Conservation (phyloP, 2,797 vertebrate genomes). For the Channallabes apus region DNA sequence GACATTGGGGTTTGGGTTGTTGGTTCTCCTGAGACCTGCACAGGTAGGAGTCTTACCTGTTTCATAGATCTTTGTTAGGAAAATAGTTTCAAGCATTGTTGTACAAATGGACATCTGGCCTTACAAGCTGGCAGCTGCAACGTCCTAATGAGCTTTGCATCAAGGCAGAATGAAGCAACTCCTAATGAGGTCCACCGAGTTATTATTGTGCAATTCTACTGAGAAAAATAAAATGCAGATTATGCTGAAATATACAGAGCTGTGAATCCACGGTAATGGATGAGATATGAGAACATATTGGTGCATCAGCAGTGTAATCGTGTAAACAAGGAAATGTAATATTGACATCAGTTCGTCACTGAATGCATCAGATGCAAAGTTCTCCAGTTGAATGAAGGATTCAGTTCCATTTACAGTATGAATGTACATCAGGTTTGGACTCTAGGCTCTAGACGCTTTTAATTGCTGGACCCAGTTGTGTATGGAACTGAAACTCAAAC, state of each 20-base stretch:
- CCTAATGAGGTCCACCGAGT: slow-evolving; percentile 54
- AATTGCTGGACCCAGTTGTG: not conserved
- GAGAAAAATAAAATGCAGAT: slow-evolving; percentile 26
- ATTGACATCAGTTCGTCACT: not conserved
- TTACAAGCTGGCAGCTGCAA: slow-evolving; percentile 42
- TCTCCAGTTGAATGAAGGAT: not conserved
- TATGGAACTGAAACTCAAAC: not conserved
- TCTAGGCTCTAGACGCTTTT: not conserved
- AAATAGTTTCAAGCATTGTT: not conserved
- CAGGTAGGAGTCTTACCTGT: not conserved
- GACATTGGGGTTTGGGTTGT: not conserved
- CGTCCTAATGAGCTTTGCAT: slow-evolving; percentile 52
- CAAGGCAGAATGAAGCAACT: slow-evolving; percentile 37
- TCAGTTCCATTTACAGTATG: not conserved
- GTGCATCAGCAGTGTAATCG: too few species aligned
- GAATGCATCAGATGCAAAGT: not conserved
- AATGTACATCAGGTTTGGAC: not conserved
- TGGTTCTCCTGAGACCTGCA: not conserved
- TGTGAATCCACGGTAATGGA: not conserved
- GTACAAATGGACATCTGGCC: slow-evolving; percentile 10
- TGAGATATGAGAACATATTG: not conserved
- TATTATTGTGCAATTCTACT: slow-evolving; percentile 10
- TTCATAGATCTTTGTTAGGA: not conserved
- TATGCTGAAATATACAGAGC: slow-evolving; percentile 11
- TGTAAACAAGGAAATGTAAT: not conserved